These are phyloP conservation scores for Lagocephalus sceleratus DNA, from an alignment of 2,797 vertebrate genomes.

Conservation along the genomic window DNA sequence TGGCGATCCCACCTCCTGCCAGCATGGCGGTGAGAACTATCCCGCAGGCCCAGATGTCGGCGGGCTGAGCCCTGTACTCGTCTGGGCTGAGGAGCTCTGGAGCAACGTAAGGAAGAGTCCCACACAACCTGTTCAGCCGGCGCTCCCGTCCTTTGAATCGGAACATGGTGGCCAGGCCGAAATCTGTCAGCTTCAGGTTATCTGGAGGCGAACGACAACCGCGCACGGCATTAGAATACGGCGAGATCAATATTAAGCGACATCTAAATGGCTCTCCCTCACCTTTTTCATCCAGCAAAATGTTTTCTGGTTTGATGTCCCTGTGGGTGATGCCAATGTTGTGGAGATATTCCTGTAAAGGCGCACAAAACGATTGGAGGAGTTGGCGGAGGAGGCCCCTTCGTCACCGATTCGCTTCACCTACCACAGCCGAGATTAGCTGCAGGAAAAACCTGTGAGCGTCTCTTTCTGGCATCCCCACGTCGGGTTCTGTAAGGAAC, in stretches of 20 bases:
- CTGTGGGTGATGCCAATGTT: conserved; percentile 90
- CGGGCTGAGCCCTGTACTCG: conserved; percentile 88
- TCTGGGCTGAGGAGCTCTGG: conserved; percentile 86
- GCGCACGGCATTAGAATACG: neutral
- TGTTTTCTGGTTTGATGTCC: conserved; percentile 97
- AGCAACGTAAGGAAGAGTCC: conserved; percentile 93
- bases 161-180: conserved; percentile 87
- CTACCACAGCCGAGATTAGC: conserved; percentile 90
- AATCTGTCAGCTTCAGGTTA: conserved; percentile 94
- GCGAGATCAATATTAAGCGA: neutral
- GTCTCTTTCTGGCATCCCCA: conserved; percentile 92
- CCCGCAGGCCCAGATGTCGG: conserved; percentile 93
- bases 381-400: neutral
- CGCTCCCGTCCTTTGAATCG: conserved; percentile 87
- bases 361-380: conserved; percentile 7
- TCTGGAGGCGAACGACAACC: conserved; percentile 50
- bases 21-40: conserved; percentile 96
- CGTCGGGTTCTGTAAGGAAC: conserved; percentile 83
- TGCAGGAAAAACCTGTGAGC: conserved; percentile 93
- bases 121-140: conserved; percentile 85
- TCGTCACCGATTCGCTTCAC: conserved; percentile 41
- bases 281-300: conserved; percentile 94
- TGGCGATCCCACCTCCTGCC: conserved; percentile 84
- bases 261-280: neutral
- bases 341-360: conserved; percentile 88